Base-by-base conservation (phyloP, 1,140 invertebrate genomes). In the Papilio glaucus region DNA sequence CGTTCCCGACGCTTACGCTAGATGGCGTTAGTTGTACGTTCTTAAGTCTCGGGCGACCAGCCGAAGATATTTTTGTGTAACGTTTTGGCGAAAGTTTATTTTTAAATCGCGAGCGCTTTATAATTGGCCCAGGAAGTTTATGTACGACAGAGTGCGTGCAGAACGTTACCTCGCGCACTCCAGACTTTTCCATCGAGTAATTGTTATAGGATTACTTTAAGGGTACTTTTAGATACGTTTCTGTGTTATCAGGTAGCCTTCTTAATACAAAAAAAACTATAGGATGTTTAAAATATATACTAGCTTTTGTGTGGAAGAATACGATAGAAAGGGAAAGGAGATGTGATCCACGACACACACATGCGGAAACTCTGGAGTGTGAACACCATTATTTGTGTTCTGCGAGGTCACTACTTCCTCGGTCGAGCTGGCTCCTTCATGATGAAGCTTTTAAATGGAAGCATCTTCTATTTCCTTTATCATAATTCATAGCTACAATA, bases 121-220 rank as follows among this genome's bases (percentile, higher is more conserved):
- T 86, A 90, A 89, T 87, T 90, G 85, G 86, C 80, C 84, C 83
- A 88, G 85, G 86, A 85, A 87, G 85, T 86, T 77, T 77, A 84
- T 84, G 82, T 80, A 84, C 77, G 79, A 80, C 80, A 80, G 77
- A 71, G 72, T 72, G 71, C 57, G 78, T 78, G 75, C 77, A 82
- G 78, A 85, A 82, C 78, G 78, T 84, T 65, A 71, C 45, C 73
- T 72, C 86, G 79, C 82, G 82, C 74, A 78, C 62, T 82, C 68
- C 60, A 83, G 75, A 83, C 71, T 77, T 82, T 85, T 86, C 79
- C 73, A 78, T 75, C 57, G 62, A 72, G 73, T 72, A 65, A 74
- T 75, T 72, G 76, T 72, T 75, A 68, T 72, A 74, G 73, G 24
- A 24, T 53, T 53, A 24, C 9, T 53, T 53, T 21, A 53, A 49